phyloP scores from a whole-genome alignment of 2,113 vertebrate genomes.

The Albula glossodonta region DNA sequence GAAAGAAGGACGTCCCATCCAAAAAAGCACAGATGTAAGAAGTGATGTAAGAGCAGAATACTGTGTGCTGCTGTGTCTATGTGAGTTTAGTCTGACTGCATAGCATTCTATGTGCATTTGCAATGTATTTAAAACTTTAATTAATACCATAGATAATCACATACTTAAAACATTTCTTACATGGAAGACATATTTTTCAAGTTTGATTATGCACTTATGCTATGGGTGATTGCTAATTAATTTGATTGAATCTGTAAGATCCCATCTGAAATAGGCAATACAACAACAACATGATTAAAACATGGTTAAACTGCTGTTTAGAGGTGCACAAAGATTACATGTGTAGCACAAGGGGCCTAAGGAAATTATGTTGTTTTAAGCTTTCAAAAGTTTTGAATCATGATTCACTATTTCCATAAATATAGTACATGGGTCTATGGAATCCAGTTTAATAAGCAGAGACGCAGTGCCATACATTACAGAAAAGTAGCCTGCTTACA shows the following conservation, averaged over 20 bases:
- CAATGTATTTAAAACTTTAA: not conserved
- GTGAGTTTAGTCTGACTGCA: not conserved
- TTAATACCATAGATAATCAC: not conserved
- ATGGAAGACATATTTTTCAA: not conserved
- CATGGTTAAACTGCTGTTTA: not conserved
- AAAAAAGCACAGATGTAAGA: constrained; percentile 38
- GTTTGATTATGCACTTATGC: not conserved
- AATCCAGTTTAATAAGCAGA: too few species aligned
- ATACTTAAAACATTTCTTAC: not conserved
- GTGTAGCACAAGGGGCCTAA: not conserved
- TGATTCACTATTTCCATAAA: not conserved
- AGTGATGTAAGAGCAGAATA: not conserved
- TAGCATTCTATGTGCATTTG: not conserved
- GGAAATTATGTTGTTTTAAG: not conserved
- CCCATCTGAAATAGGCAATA: not conserved
- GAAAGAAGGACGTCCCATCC: constrained; percentile 8
- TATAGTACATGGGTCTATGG: not conserved
- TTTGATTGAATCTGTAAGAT: not conserved
- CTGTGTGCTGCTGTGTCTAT: not conserved
- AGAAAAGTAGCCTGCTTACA: not conserved
- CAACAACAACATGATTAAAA: not conserved
- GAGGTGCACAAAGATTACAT: not conserved
- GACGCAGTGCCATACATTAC: not conserved
- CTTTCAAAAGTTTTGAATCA: not conserved
- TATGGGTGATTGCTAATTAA: too few species aligned